Percentiles rank a stretch among this genome's conserved stretches.
phyloP scores from a whole-genome alignment of 2,113 vertebrate species.

The Eira barbara region DNA sequence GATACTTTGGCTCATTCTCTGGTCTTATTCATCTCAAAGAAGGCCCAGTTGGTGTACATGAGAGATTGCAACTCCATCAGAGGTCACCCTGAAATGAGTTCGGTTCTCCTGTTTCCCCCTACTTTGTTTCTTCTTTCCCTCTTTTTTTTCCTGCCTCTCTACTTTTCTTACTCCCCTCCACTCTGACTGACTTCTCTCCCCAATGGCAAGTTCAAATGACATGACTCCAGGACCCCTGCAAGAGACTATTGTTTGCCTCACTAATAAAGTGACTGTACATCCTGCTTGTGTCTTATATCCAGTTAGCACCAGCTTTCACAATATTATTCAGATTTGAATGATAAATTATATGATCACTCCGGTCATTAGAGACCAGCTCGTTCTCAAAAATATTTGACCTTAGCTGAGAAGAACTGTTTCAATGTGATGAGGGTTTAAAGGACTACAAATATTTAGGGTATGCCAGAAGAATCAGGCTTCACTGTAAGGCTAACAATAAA shows the following conservation, averaged over 20 bases:
- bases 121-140: background rate
- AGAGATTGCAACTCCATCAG: background rate
- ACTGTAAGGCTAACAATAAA: background rate
- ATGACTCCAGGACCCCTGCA: background rate
- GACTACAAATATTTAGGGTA: background rate
- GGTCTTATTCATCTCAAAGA: background rate
- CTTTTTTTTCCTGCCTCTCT: background rate
- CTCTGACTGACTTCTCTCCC: background rate
- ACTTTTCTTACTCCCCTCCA: background rate
- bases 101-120: background rate
- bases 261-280: background rate
- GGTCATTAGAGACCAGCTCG: background rate
- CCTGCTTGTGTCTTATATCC: background rate
- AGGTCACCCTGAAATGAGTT: background rate
- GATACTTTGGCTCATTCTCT: background rate
- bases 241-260: background rate
- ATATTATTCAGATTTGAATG: background rate
- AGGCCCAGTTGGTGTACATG: background rate
- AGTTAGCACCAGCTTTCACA: background rate
- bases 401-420: background rate
- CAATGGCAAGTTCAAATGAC: background rate
- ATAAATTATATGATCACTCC: too few relatives aligned
- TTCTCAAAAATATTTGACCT: background rate
- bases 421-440: background rate
- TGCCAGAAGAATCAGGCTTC: background rate